These are phyloP conservation scores for Bombus superbus DNA, from an alignment of 1,140 invertebrate genomes.

Conservation along the genomic window DNA sequence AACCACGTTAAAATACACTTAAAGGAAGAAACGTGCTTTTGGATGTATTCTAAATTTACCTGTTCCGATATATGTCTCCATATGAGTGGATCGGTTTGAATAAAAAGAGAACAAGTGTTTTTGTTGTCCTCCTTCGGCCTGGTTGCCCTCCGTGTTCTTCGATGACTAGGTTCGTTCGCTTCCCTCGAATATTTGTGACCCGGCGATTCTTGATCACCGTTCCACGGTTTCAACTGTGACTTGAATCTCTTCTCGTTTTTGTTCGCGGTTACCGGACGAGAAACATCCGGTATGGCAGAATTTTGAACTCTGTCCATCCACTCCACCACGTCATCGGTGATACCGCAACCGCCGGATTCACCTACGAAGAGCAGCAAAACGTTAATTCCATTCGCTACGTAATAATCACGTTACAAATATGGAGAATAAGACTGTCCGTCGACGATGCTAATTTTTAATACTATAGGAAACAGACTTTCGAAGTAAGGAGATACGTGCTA, in stretches of 20 bases:
- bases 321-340: constrained; percentile 91
- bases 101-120: constrained; percentile 95
- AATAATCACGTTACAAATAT: neutral
- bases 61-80: constrained; percentile 94
- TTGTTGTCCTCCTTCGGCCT: constrained; percentile 87
- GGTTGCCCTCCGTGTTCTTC: constrained; percentile 82
- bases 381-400: neutral
- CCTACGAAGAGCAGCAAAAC: constrained; percentile 80
- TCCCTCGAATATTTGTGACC: constrained; percentile 87
- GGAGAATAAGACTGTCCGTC: too few species aligned
- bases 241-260: constrained; percentile 59
- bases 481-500: neutral
- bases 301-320: constrained; percentile 97
- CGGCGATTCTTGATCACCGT: constrained; percentile 77
- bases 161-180: constrained; percentile 84
- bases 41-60: constrained; percentile 74
- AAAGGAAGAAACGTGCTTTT: too few species aligned
- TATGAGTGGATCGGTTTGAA: constrained; percentile 98
- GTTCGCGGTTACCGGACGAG: constrained; percentile 76
- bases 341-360: constrained; percentile 92
- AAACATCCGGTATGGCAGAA: constrained; percentile 88
- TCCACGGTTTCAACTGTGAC: constrained; percentile 72
- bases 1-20: neutral
- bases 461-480: neutral
- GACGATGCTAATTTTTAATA: neutral